Evolutionary conservation across 2,797 vertebrate genomes (phyloP).

Genomic region (Trachurus trachurus): DNA sequence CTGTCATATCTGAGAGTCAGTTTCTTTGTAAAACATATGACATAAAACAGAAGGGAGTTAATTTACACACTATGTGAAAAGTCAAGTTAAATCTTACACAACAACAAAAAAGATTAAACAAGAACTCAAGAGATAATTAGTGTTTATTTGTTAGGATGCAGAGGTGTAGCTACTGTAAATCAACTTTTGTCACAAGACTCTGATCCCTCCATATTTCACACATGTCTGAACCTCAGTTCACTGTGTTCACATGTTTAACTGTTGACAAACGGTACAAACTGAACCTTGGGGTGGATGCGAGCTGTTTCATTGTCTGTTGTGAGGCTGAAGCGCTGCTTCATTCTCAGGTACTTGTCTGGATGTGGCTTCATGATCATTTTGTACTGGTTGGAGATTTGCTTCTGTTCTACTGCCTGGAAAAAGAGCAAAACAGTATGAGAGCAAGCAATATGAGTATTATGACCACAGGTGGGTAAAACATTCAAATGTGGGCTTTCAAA

Average conservation of each 20-base stretch:
- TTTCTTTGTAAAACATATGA: slow-evolving; percentile 6
- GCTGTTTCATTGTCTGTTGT: not conserved
- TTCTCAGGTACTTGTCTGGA: slow-evolving; percentile 10
- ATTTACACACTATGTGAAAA: too few relatives aligned
- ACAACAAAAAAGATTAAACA: too few relatives aligned
- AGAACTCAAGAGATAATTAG: too few relatives aligned
- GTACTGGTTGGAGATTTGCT: not conserved
- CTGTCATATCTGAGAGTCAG: slow-evolving; percentile 18
- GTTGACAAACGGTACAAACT: not conserved
- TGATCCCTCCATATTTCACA: not conserved
- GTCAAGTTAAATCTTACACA: too few relatives aligned
- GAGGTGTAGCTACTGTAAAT: too few relatives aligned
- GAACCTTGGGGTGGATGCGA: not conserved
- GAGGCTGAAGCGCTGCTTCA: slow-evolving; percentile 1
- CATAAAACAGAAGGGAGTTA: not conserved
- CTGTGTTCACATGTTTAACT: not conserved
- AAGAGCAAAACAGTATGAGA: not conserved
- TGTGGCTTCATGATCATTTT: not conserved
- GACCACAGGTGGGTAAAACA: too few relatives aligned
- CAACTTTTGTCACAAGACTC: too few relatives aligned
- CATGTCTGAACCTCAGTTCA: too few relatives aligned
- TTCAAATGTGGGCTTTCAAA: too few relatives aligned
- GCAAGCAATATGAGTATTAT: too few relatives aligned
- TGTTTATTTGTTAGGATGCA: too few relatives aligned
- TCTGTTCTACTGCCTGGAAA: not conserved